Evolutionary conservation across 1,140 invertebrate species (phyloP), one percentile per base, ranked within the genome.

Genomic region (Drosophila neocordata): DNA sequence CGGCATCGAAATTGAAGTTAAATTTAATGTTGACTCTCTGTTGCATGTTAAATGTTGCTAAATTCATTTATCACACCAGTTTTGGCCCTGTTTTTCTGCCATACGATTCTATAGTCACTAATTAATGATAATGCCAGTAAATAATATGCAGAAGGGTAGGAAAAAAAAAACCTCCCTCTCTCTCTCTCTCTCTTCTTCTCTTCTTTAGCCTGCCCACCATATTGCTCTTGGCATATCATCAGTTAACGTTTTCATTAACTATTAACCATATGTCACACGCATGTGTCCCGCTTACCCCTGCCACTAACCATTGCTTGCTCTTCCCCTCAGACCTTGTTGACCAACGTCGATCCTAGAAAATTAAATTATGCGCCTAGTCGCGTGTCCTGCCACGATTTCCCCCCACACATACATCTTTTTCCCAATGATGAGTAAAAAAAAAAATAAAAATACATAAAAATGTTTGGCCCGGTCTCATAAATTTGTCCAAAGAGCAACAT

Each of bases 171-270:
- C 34, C 60, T 65, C 22, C 22, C 22, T 24, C 22, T 24, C 22
- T 24, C 22, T 24, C 22, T 24, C 22, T 24, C 22, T 24, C 22
- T 24, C 22, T 24, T 1, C 4, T 4, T 15, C 31, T 24, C 52
- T 53, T 22, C 51, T 27, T 41, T 5, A 13, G 6, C 38, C 8
- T 11, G 3, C 24, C 6, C 55, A 34, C 55, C 13, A 15, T 57
- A 34, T 57, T 38, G 51, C 52, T 51, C 64, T 65, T 65, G 55
- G 18, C 57, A 64, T 70, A 76, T 70, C 59, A 74, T 85, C 81
- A 85, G 81, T 85, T 85, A 85, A 85, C 81, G 83, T 85, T 88
- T 85, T 85, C 81, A 85, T 85, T 85, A 85, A 85, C 81, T 83
- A 85, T 85, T 85, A 85, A 85, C 81, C 81, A 85, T 85, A 85